Base-by-base conservation (phyloP, 2,113 vertebrate genomes). In the Thunnus maccoyii region DNA sequence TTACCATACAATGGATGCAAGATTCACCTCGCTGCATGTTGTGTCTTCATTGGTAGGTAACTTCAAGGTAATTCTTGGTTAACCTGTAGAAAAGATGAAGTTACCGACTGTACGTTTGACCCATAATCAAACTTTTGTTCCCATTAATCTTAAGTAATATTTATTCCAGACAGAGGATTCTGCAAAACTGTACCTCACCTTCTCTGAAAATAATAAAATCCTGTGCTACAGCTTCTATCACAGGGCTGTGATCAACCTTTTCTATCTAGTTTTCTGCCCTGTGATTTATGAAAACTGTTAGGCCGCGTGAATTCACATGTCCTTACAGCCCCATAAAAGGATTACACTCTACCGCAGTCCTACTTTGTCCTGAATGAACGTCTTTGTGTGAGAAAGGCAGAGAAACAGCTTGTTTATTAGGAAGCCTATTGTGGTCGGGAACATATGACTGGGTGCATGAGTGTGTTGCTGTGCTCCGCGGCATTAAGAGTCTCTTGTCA, bases 391-490 rank as follows among this genome's bases (percentile, higher is more conserved):
- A 86, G 70, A 66, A 22, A 57, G 11, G 55, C 78, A 62, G 75
- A 47, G 50, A 64, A 51, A 36, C 51, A 50, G 1, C 78, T 76
- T 70, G 48, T 82, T 89, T 84, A 41, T 77, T 27, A 82, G 61
- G 52, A 55, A 4, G 12, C 48, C 32, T 75, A 11, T 76, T 89
- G 63, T 79, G 36, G 52, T 54, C 14, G 1, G 9, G 22, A 60
- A 72, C 93, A 89, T 87, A 89, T 94, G 93, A 94, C 90, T 80
- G 46, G 0, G 20, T 88, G 79, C 56, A 68, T 82, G 57, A 71
- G 46, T 55, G 30, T 56, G 52, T 36, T 20, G 74, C 50, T 77
- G 25, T 84, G 56, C 54, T 83, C 27, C 30, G 25, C 25, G 54
- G 57, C 79, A 78, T 46, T 3, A 54, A 51, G 68, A 73, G 58